Evolutionary conservation across 2,888 invertebrate genomes (phyloP), one percentile per base, ranked within the genome.

Genomic region (Notodonta dromedarius): DNA sequence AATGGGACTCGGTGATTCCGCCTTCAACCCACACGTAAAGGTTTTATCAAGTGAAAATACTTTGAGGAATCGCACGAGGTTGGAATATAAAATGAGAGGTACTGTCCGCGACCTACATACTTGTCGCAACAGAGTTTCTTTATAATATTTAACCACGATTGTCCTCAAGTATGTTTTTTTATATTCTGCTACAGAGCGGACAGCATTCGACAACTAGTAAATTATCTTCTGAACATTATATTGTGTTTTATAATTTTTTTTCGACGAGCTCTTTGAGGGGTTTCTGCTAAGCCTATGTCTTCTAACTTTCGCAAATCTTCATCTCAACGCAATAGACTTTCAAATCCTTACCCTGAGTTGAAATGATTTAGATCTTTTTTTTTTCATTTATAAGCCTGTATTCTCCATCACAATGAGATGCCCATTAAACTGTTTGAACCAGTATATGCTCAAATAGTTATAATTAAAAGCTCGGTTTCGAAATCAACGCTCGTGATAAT

Each of bases 41-140:
- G 16, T 50, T 16, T 8, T 16, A 50, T 16, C 50, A 50, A 50
- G 50, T 50, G 50, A 16, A 50, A 14, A 16, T 50, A 16, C 50
- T 50, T 50, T 50, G 50, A 8, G 16, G 16, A 4, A 16, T 50
- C 50, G 16, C n/a, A 16, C 50, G 50, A 11, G 50, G 50, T 3
- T 16, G 4, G 50, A 50, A 50, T 50, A 50, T 16, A 16, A 9
- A 50, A 50, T 50, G 16, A 16, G 50, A 2, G 13, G 5, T 46
- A 46, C 50, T 50, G 50, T 50, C 50, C 16, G 50, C 16, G 16
- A 11, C 50, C 50, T 50, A 50, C 50, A 50, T 50, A 46, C 46
- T n/a, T 46, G 5, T 46, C n/a, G 2, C n/a, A 46, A n/a, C 13
- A 13, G 46, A n/a, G 46, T 46, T 46, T n/a, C 5, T 46, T 4